A percentile compares a stretch with the other conserved stretches of the same genome.
Evolutionary conservation across 2,888 invertebrate species (phyloP).

Genomic region (Adela reaumurella): DNA sequence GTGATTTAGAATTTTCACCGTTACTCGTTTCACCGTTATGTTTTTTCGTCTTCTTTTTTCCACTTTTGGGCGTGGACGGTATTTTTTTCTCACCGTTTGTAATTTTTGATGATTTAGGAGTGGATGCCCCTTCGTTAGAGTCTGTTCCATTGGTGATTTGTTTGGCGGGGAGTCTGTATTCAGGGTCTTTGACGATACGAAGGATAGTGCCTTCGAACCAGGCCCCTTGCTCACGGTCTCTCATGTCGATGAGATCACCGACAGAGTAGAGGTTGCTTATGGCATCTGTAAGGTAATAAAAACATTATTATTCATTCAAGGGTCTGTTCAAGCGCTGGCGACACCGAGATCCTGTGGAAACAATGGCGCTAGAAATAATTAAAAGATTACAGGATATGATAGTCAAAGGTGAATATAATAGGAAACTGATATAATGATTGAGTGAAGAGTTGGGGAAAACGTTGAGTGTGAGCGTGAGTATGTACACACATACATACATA

Average conservation of each 20-base stretch:
- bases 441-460: too few relatives aligned
- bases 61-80: conserved; percentile 1
- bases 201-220: conserved; percentile 71
- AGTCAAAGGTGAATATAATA: too few relatives aligned
- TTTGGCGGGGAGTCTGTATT: conserved; percentile 2
- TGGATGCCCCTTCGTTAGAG: too few relatives aligned
- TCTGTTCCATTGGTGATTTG: conserved; percentile 10
- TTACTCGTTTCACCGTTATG: background rate
- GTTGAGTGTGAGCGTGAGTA: too few relatives aligned
- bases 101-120: too few relatives aligned
- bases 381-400: too few relatives aligned
- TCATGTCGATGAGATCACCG: conserved; percentile 66
- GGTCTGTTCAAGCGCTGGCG: too few relatives aligned
- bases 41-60: too few relatives aligned
- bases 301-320: conserved; percentile 2
- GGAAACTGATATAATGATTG: too few relatives aligned
- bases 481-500: too few relatives aligned
- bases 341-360: too few relatives aligned
- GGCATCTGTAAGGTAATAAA: conserved; percentile 28
- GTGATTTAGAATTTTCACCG: background rate
- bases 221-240: conserved; percentile 59
- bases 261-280: conserved; percentile 47
- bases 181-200: conserved; percentile 44
- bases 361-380: too few relatives aligned
- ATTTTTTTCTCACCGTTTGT: conserved; percentile 1